Conservation (phyloP, 2,797 vertebrate genomes). For the Crocodylus rhombifer region DNA sequence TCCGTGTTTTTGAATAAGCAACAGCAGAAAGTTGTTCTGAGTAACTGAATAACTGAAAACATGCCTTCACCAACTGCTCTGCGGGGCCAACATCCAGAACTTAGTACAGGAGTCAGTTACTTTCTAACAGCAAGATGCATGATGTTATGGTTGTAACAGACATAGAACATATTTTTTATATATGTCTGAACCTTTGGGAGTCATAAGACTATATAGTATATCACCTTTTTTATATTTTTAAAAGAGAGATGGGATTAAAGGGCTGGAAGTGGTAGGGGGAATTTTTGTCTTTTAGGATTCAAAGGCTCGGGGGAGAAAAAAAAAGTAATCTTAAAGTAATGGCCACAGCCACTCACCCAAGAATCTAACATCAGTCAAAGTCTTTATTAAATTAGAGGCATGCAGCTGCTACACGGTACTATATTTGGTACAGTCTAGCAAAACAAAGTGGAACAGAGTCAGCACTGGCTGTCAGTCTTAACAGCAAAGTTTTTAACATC, state of each 20-base stretch:
- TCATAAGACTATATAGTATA: not conserved
- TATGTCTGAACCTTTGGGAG: not conserved
- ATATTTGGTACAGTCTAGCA: not conserved
- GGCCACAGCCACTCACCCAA: slow-evolving; percentile 23
- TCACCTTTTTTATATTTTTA: not conserved
- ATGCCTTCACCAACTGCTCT: not conserved
- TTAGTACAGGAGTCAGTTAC: slow-evolving; percentile 23
- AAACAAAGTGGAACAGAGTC: slow-evolving; percentile 29
- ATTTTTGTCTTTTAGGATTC: slow-evolving; percentile 35
- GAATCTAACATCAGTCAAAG: slow-evolving; percentile 41
- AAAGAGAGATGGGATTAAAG: not conserved
- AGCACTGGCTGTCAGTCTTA: slow-evolving; percentile 21
- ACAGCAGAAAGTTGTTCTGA: not conserved
- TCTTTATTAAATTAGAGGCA: slow-evolving; percentile 31
- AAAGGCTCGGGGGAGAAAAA: slow-evolving; percentile 26
- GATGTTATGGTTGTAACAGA: not conserved
- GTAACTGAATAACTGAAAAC: not conserved
- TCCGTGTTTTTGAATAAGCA: slow-evolving; percentile 1
- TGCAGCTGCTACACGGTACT: slow-evolving; percentile 46
- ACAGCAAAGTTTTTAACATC: not conserved
- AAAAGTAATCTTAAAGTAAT: slow-evolving; percentile 27
- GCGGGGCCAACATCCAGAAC: not conserved
- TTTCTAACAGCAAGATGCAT: slow-evolving; percentile 33
- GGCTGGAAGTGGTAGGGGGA: not conserved
- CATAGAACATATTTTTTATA: slow-evolving; percentile 24